A percentile compares a stretch with the other conserved stretches of the same genome.
Evolutionary conservation across 2,888 invertebrate species (phyloP).

Genomic region (Noctua janthina): DNA sequence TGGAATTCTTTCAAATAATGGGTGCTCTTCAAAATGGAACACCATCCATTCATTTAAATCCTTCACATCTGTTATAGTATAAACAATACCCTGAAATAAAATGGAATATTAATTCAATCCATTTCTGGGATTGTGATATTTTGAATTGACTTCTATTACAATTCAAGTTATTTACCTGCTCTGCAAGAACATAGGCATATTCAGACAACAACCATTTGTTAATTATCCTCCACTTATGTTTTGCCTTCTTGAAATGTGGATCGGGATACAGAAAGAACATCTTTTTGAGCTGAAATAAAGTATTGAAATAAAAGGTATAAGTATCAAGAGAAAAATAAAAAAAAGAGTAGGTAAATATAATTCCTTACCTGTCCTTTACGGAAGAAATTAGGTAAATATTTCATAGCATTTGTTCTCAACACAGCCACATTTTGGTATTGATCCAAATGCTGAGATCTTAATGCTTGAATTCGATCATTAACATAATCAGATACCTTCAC

Average conservation of each 20-base stretch:
- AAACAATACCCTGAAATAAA: constrained; percentile 94
- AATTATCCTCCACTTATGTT: constrained; percentile 99
- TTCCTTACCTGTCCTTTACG: constrained; percentile 94
- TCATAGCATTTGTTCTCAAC: constrained; percentile 99
- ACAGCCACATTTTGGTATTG: constrained; percentile 98
- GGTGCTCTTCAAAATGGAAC: constrained; percentile 96
- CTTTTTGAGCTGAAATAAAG: constrained; percentile 94
- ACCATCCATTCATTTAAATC: constrained; percentile 99
- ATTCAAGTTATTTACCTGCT: constrained; percentile 90
- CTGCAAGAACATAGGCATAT: constrained; percentile 97
- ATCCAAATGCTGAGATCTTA: constrained; percentile 93
- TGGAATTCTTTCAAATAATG: constrained; percentile 94
- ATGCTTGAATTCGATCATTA: constrained; percentile 97
- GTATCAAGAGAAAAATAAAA: not conserved
- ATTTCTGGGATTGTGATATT: not conserved
- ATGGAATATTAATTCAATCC: constrained; percentile 7
- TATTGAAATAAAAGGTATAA: not conserved
- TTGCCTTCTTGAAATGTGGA: constrained; percentile 99
- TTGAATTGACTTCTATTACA: not conserved
- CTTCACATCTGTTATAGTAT: constrained; percentile 99
- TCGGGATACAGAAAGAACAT: constrained; percentile 99
- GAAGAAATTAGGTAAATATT: constrained; percentile 99
- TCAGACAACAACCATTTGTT: constrained; percentile 97
- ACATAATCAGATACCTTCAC: constrained; percentile 99
- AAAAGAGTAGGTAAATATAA: not conserved